Percentiles rank a stretch among this genome's conserved stretches.
Evolutionary conservation across 2,888 invertebrate genomes (phyloP).

Genomic region (Saturnia pavonia): DNA sequence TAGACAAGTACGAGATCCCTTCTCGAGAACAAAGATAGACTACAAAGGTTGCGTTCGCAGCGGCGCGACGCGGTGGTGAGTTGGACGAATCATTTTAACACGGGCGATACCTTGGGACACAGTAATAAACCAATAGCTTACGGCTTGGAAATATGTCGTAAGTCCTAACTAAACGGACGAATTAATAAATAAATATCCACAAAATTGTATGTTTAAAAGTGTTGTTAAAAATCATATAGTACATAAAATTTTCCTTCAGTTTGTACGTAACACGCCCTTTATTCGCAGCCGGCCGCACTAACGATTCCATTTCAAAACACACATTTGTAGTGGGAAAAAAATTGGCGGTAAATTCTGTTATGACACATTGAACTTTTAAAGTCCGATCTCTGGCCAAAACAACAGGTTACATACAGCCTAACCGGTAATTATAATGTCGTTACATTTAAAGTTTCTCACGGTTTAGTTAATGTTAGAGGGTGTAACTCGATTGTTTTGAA

Average conservation of each 20-base stretch:
- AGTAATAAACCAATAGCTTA: no score
- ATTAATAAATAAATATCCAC: background rate
- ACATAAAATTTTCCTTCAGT: background rate
- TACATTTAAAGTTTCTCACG: conserved; percentile 13
- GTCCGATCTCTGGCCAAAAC: conserved; percentile 16
- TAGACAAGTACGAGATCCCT: no score
- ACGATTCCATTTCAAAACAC: background rate
- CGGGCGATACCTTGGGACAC: no score
- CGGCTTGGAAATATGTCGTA: background rate
- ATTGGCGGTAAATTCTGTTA: conserved; percentile 22
- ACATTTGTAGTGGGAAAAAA: conserved; percentile 7
- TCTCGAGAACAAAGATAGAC: no score
- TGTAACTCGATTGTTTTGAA: background rate
- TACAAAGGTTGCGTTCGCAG: no score
- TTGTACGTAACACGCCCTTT: background rate
- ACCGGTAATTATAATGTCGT: conserved; percentile 18
- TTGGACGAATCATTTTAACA: no score
- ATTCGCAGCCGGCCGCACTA: background rate
- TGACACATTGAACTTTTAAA: conserved; percentile 39
- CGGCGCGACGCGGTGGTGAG: no score
- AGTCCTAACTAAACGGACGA: background rate
- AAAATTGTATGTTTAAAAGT: background rate
- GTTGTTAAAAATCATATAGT: background rate
- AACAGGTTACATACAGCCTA: conserved; percentile 3
- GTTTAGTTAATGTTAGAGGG: conserved; percentile 5